These are phyloP conservation scores for Aleiodes sp. DNA, from an alignment of 1,140 invertebrate genomes.

Conservation along the genomic window DNA sequence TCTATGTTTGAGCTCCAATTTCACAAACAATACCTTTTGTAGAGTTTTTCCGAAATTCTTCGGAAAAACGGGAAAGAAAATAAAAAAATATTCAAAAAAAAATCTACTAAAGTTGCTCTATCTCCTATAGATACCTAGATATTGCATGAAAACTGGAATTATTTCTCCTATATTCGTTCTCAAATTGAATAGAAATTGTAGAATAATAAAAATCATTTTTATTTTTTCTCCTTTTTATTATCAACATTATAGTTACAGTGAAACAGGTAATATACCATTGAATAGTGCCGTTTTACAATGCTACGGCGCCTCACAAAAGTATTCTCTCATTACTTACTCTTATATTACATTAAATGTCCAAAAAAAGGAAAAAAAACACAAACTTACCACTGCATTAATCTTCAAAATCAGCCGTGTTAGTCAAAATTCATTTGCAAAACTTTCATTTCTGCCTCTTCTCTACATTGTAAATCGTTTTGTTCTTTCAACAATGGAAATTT, in stretches of 20 bases:
- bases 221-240: conserved; percentile 38
- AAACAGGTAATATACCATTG: conserved; percentile 60
- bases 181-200: conserved; percentile 30
- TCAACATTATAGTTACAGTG: conserved; percentile 59
- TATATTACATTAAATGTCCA: neutral
- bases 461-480: neutral
- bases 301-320: conserved; percentile 38
- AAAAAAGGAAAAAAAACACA: neutral
- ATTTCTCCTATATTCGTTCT: too few species aligned
- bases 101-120: too few species aligned
- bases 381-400: neutral
- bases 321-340: conserved; percentile 40
- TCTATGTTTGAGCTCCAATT: too few species aligned
- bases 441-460: neutral
- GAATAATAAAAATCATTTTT: conserved; percentile 8
- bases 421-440: neutral
- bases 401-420: neutral
- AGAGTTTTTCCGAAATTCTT: too few species aligned
- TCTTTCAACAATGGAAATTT: neutral
- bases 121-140: too few species aligned
- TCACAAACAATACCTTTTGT: too few species aligned
- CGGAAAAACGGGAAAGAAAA: too few species aligned
- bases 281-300: conserved; percentile 58
- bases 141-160: neutral
- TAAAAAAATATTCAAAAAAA: too few species aligned